phyloP scores from a whole-genome alignment of 2,888 invertebrate genomes.

The Sinopyrophorus schimmeli region DNA sequence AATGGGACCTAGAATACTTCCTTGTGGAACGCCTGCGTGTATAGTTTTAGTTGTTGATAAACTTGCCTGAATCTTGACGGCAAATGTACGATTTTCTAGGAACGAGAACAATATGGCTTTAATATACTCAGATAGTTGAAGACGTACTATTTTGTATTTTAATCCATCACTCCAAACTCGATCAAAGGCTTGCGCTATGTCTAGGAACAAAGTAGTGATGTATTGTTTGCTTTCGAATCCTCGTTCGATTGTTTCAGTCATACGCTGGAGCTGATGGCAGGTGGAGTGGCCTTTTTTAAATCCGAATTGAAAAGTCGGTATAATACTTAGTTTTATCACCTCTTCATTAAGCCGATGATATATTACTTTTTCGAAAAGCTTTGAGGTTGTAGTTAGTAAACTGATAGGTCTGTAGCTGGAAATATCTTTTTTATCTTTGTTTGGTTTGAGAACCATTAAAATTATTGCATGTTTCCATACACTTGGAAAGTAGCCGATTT shows the following conservation, averaged over 20 bases:
- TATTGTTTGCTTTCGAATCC: conserved; percentile 30
- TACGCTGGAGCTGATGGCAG: conserved; percentile 24
- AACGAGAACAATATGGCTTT: no score
- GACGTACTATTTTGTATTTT: no score
- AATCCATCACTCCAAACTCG: conserved; percentile 7
- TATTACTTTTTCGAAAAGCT: conserved; percentile 2
- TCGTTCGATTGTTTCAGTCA: conserved; percentile 22
- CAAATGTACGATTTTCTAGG: conserved; percentile 6
- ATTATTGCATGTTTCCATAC: conserved; percentile 30
- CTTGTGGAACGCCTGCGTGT: conserved; percentile 36
- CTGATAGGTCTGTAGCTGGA: conserved; percentile 24
- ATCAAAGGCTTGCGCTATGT: conserved; percentile 7
- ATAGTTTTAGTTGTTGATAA: conserved; percentile 37
- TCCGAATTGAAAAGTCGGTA: conserved; percentile 34
- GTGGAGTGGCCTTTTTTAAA: conserved; percentile 38
- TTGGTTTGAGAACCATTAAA: conserved; percentile 30
- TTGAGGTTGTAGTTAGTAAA: conserved; percentile 3
- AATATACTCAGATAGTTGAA: no score
- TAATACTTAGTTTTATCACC: background rate
- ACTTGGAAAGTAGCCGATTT: conserved; percentile 25
- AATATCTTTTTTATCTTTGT: conserved; percentile 21
- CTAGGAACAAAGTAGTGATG: conserved; percentile 21
- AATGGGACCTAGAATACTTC: conserved; percentile 12
- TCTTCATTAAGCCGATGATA: background rate
- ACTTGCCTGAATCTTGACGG: conserved; percentile 37